Base-by-base conservation (phyloP, 2,888 invertebrate genomes). In the Elegia similella region DNA sequence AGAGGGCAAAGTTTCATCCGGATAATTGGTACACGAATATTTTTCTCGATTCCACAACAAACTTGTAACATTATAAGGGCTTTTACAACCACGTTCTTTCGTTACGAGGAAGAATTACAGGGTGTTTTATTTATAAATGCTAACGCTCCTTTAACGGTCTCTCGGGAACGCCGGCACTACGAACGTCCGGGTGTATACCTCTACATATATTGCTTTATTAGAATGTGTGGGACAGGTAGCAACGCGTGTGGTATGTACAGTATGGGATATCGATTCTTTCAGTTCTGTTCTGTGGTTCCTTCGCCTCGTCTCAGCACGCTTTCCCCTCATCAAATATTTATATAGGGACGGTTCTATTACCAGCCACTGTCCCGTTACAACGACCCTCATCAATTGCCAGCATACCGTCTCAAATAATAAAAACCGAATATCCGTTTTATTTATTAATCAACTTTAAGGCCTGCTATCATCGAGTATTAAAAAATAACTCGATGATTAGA, bases 261-360 rank as follows among this genome's bases (percentile, higher is more conserved):
- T 73, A 72, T 74, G 70, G 66, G 62, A 71, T 82, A 84, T 84
- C 72, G 84, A 83, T 83, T 82, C 76, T 63, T 66, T 68, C 64
- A 63, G 61, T 64, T 65, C 62, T 63, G 61, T 59, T 71, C 66
- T 42, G 47, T 50, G 52, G 60, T 59, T 63, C 63, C 64, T 64
- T 62, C 59, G 54, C 58, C 62, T 62, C 68, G 64, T 68, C 64
- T 70, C 65, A 65, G 64, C 73, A 65, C 61, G 46, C 52, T 62
- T 61, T 65, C 65, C 62, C 60, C 61, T 69, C 78, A 84, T 84
- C 74, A 79, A 84, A 84, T 84, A 85, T 84, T 84, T 80, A 85
- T 80, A 56, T 56, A 71, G 71, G 69, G 64, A 65, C 67, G 66
- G 69, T 69, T 77, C 73, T 23, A 23, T 70, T 69, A 67, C 70